Evolutionary conservation across 2,797 vertebrate species (phyloP).

Genomic region (Menidia menidia): DNA sequence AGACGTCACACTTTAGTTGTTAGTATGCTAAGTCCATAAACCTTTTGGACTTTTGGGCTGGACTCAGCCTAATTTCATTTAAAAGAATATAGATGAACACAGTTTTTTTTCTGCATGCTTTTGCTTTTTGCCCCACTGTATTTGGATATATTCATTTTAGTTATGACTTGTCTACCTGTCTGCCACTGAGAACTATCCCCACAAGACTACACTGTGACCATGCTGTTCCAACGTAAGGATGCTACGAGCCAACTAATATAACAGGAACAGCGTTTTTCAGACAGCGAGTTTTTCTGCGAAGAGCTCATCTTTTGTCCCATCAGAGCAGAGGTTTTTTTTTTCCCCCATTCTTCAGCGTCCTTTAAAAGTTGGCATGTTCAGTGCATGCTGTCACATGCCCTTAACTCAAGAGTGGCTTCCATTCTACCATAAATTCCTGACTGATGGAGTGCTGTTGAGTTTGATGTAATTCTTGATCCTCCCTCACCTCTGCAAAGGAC

Average conservation of each 20-base stretch:
- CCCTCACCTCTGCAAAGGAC: conserved; percentile 7
- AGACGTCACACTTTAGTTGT: neutral
- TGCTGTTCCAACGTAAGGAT: neutral
- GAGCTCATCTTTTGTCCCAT: neutral
- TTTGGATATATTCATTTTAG: neutral
- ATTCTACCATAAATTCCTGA: conserved; percentile 13
- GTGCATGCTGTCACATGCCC: neutral
- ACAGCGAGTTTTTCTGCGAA: neutral
- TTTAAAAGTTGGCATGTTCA: conserved; percentile 14
- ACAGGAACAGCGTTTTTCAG: conserved; percentile 1
- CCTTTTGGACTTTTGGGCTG: neutral
- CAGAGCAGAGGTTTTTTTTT: neutral
- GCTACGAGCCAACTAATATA: neutral
- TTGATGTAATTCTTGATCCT: conserved; percentile 12
- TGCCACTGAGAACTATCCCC: neutral
- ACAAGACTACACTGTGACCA: too few relatives aligned
- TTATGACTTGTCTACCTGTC: neutral
- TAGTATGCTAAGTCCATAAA: too few relatives aligned
- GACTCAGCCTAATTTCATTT: neutral
- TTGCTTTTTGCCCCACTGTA: neutral
- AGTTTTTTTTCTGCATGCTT: neutral
- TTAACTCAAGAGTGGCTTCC: conserved; percentile 17
- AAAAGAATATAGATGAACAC: neutral
- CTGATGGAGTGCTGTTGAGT: conserved; percentile 13
- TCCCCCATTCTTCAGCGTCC: neutral